Conservation (phyloP, 2,888 invertebrate species). For the Psylliodes chrysocephalus region DNA sequence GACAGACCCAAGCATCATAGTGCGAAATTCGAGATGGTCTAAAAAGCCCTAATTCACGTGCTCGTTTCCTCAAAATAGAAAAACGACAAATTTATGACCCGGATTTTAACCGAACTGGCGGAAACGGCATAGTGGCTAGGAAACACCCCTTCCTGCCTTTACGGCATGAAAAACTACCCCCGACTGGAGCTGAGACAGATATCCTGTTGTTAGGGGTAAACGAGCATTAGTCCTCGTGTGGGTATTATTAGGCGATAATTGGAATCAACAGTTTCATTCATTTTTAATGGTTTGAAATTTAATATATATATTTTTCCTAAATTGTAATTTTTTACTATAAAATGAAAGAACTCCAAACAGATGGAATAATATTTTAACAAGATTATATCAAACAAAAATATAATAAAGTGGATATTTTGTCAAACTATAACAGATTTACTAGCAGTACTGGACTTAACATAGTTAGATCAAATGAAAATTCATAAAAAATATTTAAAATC, state of each 20-base stretch:
- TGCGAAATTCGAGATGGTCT: constrained; percentile 23
- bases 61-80: constrained; percentile 29
- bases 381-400: no score
- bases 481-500: no score
- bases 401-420: no score
- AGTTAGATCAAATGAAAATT: no score
- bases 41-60: constrained; percentile 20
- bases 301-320: no score
- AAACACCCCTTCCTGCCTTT: constrained; percentile 58
- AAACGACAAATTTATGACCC: constrained; percentile 28
- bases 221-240: constrained; percentile 10
- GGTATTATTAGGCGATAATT: constrained; percentile 15
- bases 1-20: not conserved
- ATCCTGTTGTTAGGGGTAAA: constrained; percentile 36
- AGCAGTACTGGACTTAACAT: no score
- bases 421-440: no score
- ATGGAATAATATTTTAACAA: no score
- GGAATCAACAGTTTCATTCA: no score
- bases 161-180: constrained; percentile 35
- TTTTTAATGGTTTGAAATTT: no score
- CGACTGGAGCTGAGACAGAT: constrained; percentile 33
- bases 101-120: constrained; percentile 46
- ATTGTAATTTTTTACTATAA: no score
- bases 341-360: no score
- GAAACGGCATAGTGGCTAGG: constrained; percentile 52